Percentiles rank a stretch among this genome's conserved stretches.
phyloP scores from a whole-genome alignment of 2,888 invertebrate genomes.

The Pyralis farinalis region DNA sequence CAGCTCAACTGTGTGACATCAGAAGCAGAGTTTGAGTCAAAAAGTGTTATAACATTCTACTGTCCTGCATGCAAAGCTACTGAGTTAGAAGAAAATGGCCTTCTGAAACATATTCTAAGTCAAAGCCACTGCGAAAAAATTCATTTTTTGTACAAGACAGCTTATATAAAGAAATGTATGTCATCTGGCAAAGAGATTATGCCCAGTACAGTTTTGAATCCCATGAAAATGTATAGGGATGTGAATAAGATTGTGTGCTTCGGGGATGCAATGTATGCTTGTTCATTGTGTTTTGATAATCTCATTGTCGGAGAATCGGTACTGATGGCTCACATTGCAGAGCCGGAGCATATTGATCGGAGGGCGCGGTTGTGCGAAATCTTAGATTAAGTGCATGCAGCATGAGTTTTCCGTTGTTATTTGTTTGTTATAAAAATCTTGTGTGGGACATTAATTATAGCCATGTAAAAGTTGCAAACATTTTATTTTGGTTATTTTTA shows the following conservation, averaged over 20 bases:
- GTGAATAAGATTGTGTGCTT: slow-evolving; percentile 73
- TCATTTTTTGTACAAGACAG: slow-evolving; percentile 69
- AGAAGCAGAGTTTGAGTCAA: slow-evolving; percentile 37
- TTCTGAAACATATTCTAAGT: slow-evolving; percentile 57
- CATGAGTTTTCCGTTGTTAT: slow-evolving; percentile 18
- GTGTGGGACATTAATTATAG: too few species aligned
- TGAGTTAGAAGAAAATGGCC: slow-evolving; percentile 51
- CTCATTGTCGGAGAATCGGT: slow-evolving; percentile 63
- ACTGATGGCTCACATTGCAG: slow-evolving; percentile 59
- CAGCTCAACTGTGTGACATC: slow-evolving; percentile 46
- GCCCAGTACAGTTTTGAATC: slow-evolving; percentile 65
- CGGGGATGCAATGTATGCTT: slow-evolving; percentile 66
- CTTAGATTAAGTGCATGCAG: slow-evolving; percentile 37
- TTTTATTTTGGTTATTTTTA: too few species aligned
- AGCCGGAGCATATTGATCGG: slow-evolving; percentile 46
- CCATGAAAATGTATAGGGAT: slow-evolving; percentile 72
- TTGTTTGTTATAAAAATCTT: slow-evolving; percentile 10
- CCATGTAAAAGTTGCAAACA: too few species aligned
- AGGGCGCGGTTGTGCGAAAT: slow-evolving; percentile 48
- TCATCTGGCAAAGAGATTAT: slow-evolving; percentile 59
- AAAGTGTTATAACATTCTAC: slow-evolving; percentile 45
- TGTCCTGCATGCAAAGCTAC: slow-evolving; percentile 54
- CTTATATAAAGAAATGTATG: slow-evolving; percentile 70
- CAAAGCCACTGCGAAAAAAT: slow-evolving; percentile 64
- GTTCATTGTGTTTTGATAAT: slow-evolving; percentile 67